Base-by-base conservation (phyloP, 1,140 invertebrate species). In the Limonius californicus region DNA sequence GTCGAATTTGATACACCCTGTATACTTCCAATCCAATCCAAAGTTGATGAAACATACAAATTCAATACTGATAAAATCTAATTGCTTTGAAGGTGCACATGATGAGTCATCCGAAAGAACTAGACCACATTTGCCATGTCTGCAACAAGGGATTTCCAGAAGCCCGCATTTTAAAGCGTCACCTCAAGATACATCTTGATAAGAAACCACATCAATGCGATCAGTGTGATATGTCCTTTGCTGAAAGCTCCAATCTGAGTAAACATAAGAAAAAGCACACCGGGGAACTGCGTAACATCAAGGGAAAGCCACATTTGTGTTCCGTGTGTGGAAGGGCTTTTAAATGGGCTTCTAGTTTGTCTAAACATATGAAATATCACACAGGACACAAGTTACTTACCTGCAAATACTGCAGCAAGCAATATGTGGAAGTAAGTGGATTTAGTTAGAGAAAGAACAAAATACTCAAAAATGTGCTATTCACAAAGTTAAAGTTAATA, bases 221-320 rank as follows among this genome's bases (percentile, higher is more conserved):
- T 63, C 71, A 77, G 32, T 83, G 81, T 63, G 74, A 78, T 57
- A 82, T 81, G 75, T 74, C 76, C 0, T 83, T 83, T 72, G 76
- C 78, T 2, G 79, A 80, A 59, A 78, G 76, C 59, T 79, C 78
- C 27, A 80, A 79, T 69, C 65, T 82, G 19, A 79, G 73, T 35
- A 78, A 79, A 63, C 80, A 83, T 60, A 76, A 78, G 63, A 77
- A 81, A 55, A 77, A 78, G 54, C 80, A 82, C 64, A 80, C 79
- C 0, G 80, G 80, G 11, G 79, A 82, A 65, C 60, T 78, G 62
- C 59, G 77, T 15, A 78, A 78, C 59, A 75, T 78, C 20, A 72
- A 71, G 43, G 78, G 78, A 2, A 79, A 79, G 67, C 78, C 76
- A 20, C 76, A 79, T 70, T 66, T 79, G 18, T 79, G 78, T 64